Evolutionary conservation across 2,113 vertebrate species (phyloP).

Genomic region (Aplodontia rufa): DNA sequence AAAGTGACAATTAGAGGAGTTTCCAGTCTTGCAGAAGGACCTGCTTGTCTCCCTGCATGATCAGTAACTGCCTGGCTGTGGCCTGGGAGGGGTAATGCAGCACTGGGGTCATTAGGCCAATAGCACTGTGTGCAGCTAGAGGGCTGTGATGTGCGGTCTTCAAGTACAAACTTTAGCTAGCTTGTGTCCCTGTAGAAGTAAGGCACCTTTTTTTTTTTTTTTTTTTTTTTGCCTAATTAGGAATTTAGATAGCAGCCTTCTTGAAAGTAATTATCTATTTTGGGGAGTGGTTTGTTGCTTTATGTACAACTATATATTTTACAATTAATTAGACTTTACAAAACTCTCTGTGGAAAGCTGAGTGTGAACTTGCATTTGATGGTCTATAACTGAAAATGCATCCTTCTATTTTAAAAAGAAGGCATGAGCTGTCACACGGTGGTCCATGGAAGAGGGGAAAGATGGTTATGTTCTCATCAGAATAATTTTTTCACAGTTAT

Average conservation of each 20-base stretch:
- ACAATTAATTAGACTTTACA: neutral
- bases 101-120: rapidly evolving
- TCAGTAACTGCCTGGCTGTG: too few relatives aligned
- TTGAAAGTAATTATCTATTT: neutral
- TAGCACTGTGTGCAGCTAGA: too few relatives aligned
- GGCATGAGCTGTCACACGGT: too few relatives aligned
- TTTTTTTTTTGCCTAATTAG: neutral
- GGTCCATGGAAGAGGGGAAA: neutral
- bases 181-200: neutral
- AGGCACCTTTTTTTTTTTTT: neutral
- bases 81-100: too few relatives aligned
- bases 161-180: neutral
- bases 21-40: neutral
- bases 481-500: neutral
- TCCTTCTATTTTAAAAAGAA: neutral
- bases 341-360: neutral
- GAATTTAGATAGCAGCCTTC: neutral
- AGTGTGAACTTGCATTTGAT: neutral
- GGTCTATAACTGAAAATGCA: neutral
- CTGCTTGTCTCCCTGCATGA: neutral
- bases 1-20: neutral
- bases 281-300: neutral
- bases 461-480: neutral
- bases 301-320: neutral
- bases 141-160: neutral